Evolutionary conservation across 2,797 vertebrate species (phyloP).

Genomic region (Mycteria americana): DNA sequence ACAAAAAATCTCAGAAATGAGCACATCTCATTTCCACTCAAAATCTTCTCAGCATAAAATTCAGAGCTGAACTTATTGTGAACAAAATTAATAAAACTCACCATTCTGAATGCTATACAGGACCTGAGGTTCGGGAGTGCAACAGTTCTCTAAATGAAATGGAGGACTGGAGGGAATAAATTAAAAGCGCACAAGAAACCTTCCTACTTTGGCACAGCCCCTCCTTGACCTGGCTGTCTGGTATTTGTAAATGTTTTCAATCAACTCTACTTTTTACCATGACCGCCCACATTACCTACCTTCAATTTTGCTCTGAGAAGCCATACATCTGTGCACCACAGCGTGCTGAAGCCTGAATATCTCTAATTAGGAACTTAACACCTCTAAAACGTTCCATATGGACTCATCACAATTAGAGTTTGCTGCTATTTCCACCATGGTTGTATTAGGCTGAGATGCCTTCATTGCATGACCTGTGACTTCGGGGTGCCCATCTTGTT

Average conservation of each 20-base stretch:
- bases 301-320: background rate
- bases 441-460: background rate
- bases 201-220: background rate
- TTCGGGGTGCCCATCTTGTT: background rate
- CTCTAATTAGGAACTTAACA: constrained; percentile 59
- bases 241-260: constrained; percentile 52
- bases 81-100: background rate
- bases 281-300: background rate
- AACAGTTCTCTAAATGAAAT: background rate
- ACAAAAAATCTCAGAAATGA: background rate
- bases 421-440: background rate
- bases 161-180: background rate
- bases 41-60: background rate
- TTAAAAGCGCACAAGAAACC: background rate
- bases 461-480: background rate
- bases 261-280: constrained; percentile 36
- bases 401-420: background rate
- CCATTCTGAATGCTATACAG: background rate
- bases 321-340: constrained; percentile 21
- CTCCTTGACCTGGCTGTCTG: constrained; percentile 33
- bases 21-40: background rate
- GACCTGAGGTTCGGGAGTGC: background rate
- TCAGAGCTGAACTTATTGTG: background rate
- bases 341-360: background rate
- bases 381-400: constrained; percentile 49